Percentiles rank a stretch among this genome's conserved stretches.
phyloP scores from a whole-genome alignment of 2,888 invertebrate genomes.

The Dioctria rufipes region DNA sequence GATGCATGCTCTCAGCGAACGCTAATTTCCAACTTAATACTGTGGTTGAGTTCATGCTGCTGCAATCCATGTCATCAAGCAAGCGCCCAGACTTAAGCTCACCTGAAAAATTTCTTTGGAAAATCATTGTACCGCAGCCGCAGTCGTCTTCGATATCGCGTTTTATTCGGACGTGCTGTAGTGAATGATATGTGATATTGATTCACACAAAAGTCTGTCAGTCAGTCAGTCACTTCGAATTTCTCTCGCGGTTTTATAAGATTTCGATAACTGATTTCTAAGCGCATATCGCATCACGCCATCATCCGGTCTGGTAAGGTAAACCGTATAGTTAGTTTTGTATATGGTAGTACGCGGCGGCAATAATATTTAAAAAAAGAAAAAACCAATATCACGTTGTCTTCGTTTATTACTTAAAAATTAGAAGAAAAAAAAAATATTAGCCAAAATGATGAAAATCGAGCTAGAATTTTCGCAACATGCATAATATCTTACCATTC shows the following conservation, averaged over 20 bases:
- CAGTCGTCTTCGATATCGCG: slow-evolving; percentile 59
- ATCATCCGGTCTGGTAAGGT: slow-evolving; percentile 17
- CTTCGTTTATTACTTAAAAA: too few species aligned
- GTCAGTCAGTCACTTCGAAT: slow-evolving; percentile 14
- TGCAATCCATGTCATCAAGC: background rate
- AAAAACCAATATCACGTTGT: too few species aligned
- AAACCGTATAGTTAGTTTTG: background rate
- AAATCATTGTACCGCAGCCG: slow-evolving; percentile 18
- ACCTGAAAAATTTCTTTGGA: slow-evolving; percentile 42
- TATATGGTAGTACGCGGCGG: too few species aligned
- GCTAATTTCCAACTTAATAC: background rate
- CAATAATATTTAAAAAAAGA: too few species aligned
- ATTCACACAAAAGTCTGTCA: too few species aligned
- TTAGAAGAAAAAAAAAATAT: background rate
- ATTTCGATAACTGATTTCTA: slow-evolving; percentile 27
- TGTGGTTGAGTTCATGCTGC: background rate
- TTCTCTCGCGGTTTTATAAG: slow-evolving; percentile 38
- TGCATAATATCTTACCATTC: slow-evolving; percentile 13
- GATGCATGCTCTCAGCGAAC: slow-evolving; percentile 4
- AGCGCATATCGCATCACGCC: slow-evolving; percentile 25
- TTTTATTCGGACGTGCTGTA: slow-evolving; percentile 54
- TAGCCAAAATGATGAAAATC: slow-evolving; percentile 7
- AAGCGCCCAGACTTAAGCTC: slow-evolving; percentile 4
- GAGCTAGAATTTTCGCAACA: slow-evolving; percentile 44
- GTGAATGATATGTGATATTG: slow-evolving; percentile 12